A percentile compares a stretch with the other conserved stretches of the same genome.
phyloP scores from a whole-genome alignment of 2,113 vertebrate species.

The Barbus barbus region DNA sequence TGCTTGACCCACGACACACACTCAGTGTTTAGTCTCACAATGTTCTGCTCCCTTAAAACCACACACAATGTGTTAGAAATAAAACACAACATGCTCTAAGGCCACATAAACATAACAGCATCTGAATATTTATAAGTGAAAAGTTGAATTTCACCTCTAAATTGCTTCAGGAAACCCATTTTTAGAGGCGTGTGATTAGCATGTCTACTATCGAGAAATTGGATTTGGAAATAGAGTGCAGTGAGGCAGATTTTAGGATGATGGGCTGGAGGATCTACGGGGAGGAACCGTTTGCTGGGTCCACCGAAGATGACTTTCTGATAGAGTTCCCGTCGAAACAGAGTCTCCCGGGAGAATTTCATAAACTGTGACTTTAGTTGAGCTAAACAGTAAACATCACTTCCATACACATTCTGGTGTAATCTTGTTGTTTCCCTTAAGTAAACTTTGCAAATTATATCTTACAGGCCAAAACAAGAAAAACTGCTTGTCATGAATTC shows the following conservation, averaged over 20 bases:
- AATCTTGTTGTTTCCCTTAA: neutral
- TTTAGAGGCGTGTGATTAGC: slow-evolving; percentile 51
- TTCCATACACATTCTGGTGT: neutral
- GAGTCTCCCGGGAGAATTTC: neutral
- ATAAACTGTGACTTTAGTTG: neutral
- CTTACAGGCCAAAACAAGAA: slow-evolving; percentile 37
- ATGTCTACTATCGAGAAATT: slow-evolving; percentile 46
- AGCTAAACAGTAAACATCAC: slow-evolving; percentile 14
- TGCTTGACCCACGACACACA: slow-evolving; percentile 27
- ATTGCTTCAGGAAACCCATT: slow-evolving; percentile 42
- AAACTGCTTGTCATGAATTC: slow-evolving; percentile 27
- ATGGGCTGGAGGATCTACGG: slow-evolving; percentile 27
- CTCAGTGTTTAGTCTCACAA: slow-evolving; percentile 28
- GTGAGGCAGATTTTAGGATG: slow-evolving; percentile 35
- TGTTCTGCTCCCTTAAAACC: slow-evolving; percentile 32
- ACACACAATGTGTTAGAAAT: slow-evolving; percentile 4
- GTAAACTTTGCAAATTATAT: slow-evolving; percentile 31
- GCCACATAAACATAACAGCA: slow-evolving; percentile 26
- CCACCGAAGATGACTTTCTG: slow-evolving; percentile 8
- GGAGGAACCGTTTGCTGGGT: slow-evolving; percentile 23
- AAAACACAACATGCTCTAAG: slow-evolving; percentile 29
- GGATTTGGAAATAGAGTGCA: slow-evolving; percentile 46
- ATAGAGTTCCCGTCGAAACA: neutral
- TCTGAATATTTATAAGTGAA: slow-evolving; percentile 51
- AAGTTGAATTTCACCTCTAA: slow-evolving; percentile 37